These are phyloP conservation scores for Plectrocnemia conspersa DNA, from an alignment of 1,140 invertebrate species.

Conservation along the genomic window DNA sequence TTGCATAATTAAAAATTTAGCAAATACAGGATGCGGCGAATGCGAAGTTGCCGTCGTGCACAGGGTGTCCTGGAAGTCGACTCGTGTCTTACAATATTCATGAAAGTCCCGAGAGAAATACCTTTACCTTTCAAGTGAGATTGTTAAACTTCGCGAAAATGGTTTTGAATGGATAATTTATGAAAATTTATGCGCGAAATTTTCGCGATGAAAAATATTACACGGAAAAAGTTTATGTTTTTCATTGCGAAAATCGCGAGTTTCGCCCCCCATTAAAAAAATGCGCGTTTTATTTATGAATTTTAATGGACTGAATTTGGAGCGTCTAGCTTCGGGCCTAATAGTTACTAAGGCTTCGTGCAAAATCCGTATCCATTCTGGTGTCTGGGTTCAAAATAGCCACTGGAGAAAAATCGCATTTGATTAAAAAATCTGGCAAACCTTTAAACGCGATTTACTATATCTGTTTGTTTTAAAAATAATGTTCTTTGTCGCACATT, in stretches of 20 bases:
- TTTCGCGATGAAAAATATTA: slow-evolving; percentile 21
- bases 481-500: too few species aligned
- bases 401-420: too few species aligned
- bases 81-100: slow-evolving; percentile 31
- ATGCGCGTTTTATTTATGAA: slow-evolving; percentile 23
- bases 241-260: slow-evolving; percentile 5
- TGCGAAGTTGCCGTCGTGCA: background rate
- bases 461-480: too few species aligned
- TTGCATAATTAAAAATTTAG: slow-evolving; percentile 26
- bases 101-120: slow-evolving; percentile 28
- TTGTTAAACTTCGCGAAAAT: slow-evolving; percentile 27
- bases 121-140: slow-evolving; percentile 12
- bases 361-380: too few species aligned
- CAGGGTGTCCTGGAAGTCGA: slow-evolving; percentile 15
- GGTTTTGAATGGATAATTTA: slow-evolving; percentile 24
- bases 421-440: too few species aligned
- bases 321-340: background rate
- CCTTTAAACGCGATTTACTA: too few species aligned
- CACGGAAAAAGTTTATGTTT: slow-evolving; percentile 3
- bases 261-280: slow-evolving; percentile 11
- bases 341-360: too few species aligned
- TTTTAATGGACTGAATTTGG: slow-evolving; percentile 9
- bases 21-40: background rate
- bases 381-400: too few species aligned
- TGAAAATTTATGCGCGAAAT: slow-evolving; percentile 32